Percentiles rank a stretch among this genome's conserved stretches.
Evolutionary conservation across 2,797 vertebrate species (phyloP).

Genomic region (Protosalanx chinensis): DNA sequence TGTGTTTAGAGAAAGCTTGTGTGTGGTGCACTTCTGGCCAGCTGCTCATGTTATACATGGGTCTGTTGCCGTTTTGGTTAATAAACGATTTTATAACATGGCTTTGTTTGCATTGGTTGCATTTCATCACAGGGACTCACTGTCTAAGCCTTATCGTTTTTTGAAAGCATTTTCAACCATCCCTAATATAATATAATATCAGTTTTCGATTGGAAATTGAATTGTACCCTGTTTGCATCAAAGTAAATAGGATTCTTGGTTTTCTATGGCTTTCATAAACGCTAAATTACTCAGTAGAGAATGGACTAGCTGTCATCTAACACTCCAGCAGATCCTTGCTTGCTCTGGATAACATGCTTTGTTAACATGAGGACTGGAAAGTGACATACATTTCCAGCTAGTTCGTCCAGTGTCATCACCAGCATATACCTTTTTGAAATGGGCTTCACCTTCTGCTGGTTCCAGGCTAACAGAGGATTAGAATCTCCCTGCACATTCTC

Average conservation of each 20-base stretch:
- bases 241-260: background rate
- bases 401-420: background rate
- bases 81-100: background rate
- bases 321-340: background rate
- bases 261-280: background rate
- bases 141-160: too few relatives aligned
- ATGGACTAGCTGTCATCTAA: background rate
- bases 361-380: background rate
- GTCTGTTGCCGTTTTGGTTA: constrained; percentile 5
- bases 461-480: background rate
- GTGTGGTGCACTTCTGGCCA: constrained; percentile 21
- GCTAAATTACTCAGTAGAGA: background rate
- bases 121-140: too few relatives aligned
- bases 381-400: background rate
- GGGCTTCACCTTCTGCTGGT: background rate
- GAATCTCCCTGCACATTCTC: constrained; percentile 18
- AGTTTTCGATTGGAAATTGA: too few relatives aligned
- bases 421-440: background rate
- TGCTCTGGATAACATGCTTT: background rate
- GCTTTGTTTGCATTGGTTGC: background rate
- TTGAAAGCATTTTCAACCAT: background rate
- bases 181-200: background rate
- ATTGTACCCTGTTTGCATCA: too few relatives aligned
- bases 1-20: constrained; percentile 53
- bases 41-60: constrained; percentile 20